Percentiles rank a stretch among this genome's conserved stretches.
Conservation (phyloP, 2,113 vertebrate species). For the Sigmodon hispidus region DNA sequence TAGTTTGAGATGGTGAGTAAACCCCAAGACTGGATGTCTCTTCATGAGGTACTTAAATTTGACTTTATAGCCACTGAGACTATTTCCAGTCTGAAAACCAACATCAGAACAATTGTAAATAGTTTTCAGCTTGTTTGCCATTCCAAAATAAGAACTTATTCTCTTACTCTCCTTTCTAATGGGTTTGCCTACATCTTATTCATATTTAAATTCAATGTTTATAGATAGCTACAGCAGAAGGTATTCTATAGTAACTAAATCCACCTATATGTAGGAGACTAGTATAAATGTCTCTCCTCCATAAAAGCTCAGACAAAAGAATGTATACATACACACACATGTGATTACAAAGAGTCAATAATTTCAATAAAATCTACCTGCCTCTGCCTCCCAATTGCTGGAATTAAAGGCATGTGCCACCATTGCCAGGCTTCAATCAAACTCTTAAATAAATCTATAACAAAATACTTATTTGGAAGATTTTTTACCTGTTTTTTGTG, state of each 20-base stretch:
- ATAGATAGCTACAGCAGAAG: not conserved
- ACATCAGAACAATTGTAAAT: not conserved
- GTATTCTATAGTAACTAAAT: not conserved
- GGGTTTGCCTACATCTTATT: not conserved
- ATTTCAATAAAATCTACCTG: not conserved
- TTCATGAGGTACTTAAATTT: not conserved
- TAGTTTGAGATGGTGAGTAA: not conserved
- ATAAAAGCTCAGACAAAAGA: not conserved
- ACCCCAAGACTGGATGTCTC: not conserved
- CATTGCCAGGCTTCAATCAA: not conserved
- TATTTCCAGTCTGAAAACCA: conserved; percentile 36
- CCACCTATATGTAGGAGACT: not conserved
- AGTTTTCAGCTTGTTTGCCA: not conserved
- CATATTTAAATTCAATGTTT: conserved; percentile 32
- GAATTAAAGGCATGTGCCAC: not conserved
- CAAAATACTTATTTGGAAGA: conserved; percentile 1
- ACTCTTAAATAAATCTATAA: not conserved
- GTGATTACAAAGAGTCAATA: not conserved
- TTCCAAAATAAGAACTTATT: not conserved
- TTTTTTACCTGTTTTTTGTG: not conserved
- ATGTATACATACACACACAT: not conserved
- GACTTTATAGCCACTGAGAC: not conserved
- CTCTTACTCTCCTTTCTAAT: not conserved
- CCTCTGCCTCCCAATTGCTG: not conserved
- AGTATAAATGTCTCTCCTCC: not conserved